These are phyloP conservation scores for Aphelinus atriplicis DNA, from an alignment of 1,140 invertebrate genomes.

Conservation along the genomic window DNA sequence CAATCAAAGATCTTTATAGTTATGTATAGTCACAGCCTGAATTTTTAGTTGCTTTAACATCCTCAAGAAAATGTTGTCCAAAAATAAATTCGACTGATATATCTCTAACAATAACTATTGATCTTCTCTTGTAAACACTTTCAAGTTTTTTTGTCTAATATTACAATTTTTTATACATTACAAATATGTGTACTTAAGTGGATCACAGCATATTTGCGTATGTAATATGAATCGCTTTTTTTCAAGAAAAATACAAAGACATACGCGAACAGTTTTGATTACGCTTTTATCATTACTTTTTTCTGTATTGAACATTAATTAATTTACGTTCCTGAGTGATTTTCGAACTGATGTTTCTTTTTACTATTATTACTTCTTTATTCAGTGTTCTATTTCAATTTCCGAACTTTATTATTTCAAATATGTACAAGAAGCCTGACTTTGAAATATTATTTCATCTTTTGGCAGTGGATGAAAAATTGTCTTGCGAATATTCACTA, in stretches of 20 bases:
- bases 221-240: constrained; percentile 24
- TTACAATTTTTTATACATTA: constrained; percentile 17
- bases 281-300: neutral
- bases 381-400: neutral
- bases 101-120: no score
- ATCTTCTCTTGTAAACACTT: constrained; percentile 4
- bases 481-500: neutral
- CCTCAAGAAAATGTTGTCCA: constrained; percentile 5
- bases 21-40: neutral
- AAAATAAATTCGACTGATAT: constrained; percentile 1
- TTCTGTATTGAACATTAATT: constrained; percentile 3
- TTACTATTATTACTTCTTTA: constrained; percentile 17
- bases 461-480: constrained; percentile 27
- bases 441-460: constrained; percentile 6
- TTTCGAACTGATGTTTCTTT: constrained; percentile 27
- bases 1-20: constrained; percentile 1
- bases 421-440: constrained; percentile 27
- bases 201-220: constrained; percentile 32
- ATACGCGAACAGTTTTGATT: constrained; percentile 32
- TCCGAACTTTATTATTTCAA: constrained; percentile 8
- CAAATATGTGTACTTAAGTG: constrained; percentile 19
- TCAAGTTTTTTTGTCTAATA: constrained; percentile 24
- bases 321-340: constrained; percentile 31
- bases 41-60: constrained; percentile 22
- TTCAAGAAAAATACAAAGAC: constrained; percentile 32